Evolutionary conservation across 2,113 vertebrate genomes (phyloP).

Genomic region (Rhabdomys dilectus): DNA sequence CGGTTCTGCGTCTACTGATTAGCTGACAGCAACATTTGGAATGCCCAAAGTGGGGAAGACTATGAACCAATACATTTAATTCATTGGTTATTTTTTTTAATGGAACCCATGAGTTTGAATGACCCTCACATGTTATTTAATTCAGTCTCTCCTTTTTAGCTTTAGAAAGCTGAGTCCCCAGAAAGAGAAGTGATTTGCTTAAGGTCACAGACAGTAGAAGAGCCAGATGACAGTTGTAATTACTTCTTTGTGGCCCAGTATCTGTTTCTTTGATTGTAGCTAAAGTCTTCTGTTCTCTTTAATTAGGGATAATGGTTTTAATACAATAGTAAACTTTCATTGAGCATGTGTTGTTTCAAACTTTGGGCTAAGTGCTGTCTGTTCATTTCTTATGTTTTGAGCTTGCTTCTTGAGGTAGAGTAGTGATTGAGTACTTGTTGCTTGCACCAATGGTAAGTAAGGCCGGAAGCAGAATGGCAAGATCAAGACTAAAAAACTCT

Average conservation of each 20-base stretch:
- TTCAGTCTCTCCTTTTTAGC: neutral
- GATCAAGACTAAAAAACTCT: neutral
- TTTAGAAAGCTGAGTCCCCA: constrained; percentile 15
- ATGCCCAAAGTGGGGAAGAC: neutral
- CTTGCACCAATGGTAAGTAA: constrained; percentile 47
- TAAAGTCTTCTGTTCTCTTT: neutral
- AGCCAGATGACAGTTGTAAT: neutral
- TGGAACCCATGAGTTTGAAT: constrained; percentile 23
- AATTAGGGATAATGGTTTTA: neutral
- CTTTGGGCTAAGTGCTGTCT: neutral
- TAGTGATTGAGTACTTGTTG: neutral
- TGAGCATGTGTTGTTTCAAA: neutral
- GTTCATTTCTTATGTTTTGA: neutral
- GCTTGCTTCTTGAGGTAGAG: neutral
- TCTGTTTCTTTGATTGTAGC: constrained; percentile 21
- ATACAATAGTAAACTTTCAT: neutral
- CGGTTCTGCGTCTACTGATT: neutral
- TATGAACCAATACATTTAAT: neutral
- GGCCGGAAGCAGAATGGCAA: neutral
- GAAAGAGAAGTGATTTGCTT: neutral
- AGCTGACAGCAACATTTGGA: neutral
- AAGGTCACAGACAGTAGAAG: neutral
- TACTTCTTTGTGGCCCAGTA: neutral
- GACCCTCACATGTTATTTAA: neutral
- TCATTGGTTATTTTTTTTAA: neutral